A percentile compares a stretch with the other conserved stretches of the same genome.
These are phyloP conservation scores for Boloria euphrosyne DNA, from an alignment of 2,888 invertebrate genomes.

Conservation along the genomic window DNA sequence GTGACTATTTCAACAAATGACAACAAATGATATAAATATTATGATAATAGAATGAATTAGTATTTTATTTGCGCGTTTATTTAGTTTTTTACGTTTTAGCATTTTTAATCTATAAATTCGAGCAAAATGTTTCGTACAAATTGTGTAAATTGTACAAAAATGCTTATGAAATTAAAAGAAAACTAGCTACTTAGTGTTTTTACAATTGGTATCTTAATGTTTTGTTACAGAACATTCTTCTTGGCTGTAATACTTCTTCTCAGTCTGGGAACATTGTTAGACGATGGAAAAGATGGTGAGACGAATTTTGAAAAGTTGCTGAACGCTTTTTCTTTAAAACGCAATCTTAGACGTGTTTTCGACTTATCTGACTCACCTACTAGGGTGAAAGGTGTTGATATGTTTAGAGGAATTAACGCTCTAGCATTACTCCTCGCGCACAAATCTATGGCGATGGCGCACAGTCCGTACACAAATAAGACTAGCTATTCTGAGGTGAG, in stretches of 20 bases:
- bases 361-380: slow-evolving; percentile 65
- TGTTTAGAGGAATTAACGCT: slow-evolving; percentile 80
- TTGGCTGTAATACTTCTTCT: slow-evolving; percentile 65
- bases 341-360: slow-evolving; percentile 72
- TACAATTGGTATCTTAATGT: too few species aligned
- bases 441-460: slow-evolving; percentile 83
- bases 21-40: not conserved
- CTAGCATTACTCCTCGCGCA: slow-evolving; percentile 80
- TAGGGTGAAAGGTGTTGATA: slow-evolving; percentile 77
- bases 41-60: too few species aligned
- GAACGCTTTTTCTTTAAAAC: slow-evolving; percentile 76
- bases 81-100: too few species aligned
- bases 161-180: too few species aligned
- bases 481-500: slow-evolving; percentile 79
- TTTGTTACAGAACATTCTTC: slow-evolving; percentile 71
- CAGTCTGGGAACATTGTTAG: slow-evolving; percentile 68
- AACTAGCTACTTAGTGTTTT: too few species aligned
- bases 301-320: slow-evolving; percentile 76
- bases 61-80: too few species aligned
- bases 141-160: too few species aligned
- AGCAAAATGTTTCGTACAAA: too few species aligned
- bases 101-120: too few species aligned
- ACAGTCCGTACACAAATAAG: slow-evolving; percentile 82
- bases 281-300: slow-evolving; percentile 70
- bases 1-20: not conserved